These are phyloP conservation scores for Strix aluco DNA, from an alignment of 2,113 vertebrate genomes.

Conservation along the genomic window DNA sequence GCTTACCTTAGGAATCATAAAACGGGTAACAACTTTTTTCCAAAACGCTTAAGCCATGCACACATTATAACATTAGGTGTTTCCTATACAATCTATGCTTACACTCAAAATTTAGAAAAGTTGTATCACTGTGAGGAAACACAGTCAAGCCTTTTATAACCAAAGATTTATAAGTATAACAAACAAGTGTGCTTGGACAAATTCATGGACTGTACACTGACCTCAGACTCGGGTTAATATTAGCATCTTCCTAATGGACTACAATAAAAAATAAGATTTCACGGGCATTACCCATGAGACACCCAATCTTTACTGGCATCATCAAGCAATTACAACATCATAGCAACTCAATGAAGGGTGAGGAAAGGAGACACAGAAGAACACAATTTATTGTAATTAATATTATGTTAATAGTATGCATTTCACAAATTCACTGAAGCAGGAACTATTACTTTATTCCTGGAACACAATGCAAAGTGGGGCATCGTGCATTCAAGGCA, in stretches of 20 bases:
- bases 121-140: not conserved
- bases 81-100: not conserved
- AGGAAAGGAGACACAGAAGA: not conserved
- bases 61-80: fast-evolving
- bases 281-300: not conserved
- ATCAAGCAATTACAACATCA: not conserved
- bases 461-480: not conserved
- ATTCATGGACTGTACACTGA: not conserved
- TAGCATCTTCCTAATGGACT: not conserved
- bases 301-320: not conserved
- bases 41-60: not conserved
- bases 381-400: not conserved
- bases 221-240: not conserved
- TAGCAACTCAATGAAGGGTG: not conserved
- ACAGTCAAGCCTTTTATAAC: not conserved
- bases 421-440: not conserved
- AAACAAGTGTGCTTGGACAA: not conserved
- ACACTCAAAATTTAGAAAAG: not conserved
- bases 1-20: not conserved
- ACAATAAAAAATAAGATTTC: not conserved
- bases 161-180: not conserved
- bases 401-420: not conserved
- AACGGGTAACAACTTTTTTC: not conserved
- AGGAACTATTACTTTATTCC: not conserved
- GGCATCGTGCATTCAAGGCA: not conserved